A percentile compares a stretch with the other conserved stretches of the same genome.
These are phyloP conservation scores for Heliornis fulica DNA, from an alignment of 2,113 vertebrate genomes.

Conservation along the genomic window DNA sequence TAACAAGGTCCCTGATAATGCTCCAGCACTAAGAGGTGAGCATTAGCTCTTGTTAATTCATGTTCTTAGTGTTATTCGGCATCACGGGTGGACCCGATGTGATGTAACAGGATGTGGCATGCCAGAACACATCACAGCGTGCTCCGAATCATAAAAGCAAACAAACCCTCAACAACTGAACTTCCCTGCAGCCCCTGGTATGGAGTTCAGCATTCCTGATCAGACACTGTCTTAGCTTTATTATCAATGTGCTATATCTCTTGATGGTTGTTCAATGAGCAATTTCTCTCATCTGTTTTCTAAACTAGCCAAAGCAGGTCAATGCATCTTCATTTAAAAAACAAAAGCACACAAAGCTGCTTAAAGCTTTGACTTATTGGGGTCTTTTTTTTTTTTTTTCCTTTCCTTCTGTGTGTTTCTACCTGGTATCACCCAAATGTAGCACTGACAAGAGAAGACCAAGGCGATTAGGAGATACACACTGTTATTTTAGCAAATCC, in stretches of 20 bases:
- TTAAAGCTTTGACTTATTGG: not conserved
- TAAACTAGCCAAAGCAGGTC: not conserved
- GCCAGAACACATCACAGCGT: not conserved
- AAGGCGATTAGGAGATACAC: not conserved
- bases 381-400: not conserved
- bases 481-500: not conserved
- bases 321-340: not conserved
- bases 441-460: not conserved
- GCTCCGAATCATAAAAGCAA: conserved; percentile 1
- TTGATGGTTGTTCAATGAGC: not conserved
- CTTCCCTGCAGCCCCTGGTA: not conserved
- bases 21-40: not conserved
- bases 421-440: not conserved
- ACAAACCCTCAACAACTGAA: not conserved
- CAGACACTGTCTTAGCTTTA: not conserved
- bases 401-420: not conserved
- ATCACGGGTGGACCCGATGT: not conserved
- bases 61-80: not conserved
- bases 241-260: not conserved
- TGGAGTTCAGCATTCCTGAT: not conserved
- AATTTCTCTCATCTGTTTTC: not conserved
- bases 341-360: not conserved
- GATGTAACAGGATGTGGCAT: conserved; percentile 48
- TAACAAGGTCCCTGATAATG: conserved; percentile 12
- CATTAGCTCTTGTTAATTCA: conserved; percentile 34